Conservation (phyloP, 2,888 invertebrate genomes). For the Cheilosia vernalis region DNA sequence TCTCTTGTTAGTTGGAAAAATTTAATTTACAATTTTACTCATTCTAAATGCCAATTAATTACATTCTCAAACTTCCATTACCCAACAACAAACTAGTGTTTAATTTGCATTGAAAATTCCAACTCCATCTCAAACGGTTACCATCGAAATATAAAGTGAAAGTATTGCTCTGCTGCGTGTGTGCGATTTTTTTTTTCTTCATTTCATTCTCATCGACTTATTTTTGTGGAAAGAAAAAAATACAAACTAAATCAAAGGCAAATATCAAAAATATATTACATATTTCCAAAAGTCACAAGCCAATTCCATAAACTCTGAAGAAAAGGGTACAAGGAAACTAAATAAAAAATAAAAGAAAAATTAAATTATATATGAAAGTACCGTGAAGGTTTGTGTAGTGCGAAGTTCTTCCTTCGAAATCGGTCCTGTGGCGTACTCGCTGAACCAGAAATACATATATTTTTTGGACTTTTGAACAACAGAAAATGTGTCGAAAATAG, state of each 20-base stretch:
- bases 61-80: slow-evolving; percentile 74
- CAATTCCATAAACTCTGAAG: slow-evolving; percentile 27
- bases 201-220: slow-evolving; percentile 62
- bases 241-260: slow-evolving; percentile 44
- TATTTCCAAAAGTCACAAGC: slow-evolving; percentile 32
- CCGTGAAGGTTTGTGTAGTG: slow-evolving; percentile 65
- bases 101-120: slow-evolving; percentile 71
- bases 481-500: slow-evolving; percentile 65
- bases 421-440: slow-evolving; percentile 31
- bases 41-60: slow-evolving; percentile 73
- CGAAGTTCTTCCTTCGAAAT: slow-evolving; percentile 56
- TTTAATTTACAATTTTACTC: slow-evolving; percentile 73
- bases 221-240: slow-evolving; percentile 57
- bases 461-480: slow-evolving; percentile 30
- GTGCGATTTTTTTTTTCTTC: slow-evolving; percentile 61
- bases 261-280: slow-evolving; percentile 25
- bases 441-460: slow-evolving; percentile 2
- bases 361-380: slow-evolving; percentile 68
- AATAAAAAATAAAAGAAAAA: slow-evolving; percentile 20
- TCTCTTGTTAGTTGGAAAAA: slow-evolving; percentile 75
- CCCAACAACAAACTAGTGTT: slow-evolving; percentile 71
- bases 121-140: slow-evolving; percentile 57
- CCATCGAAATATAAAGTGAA: slow-evolving; percentile 72
- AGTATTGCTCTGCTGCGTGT: slow-evolving; percentile 70
- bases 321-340: slow-evolving; percentile 25